Percentiles rank a stretch among this genome's conserved stretches.
phyloP scores from a whole-genome alignment of 2,888 invertebrate species.

The Pseudococcus longispinus region DNA sequence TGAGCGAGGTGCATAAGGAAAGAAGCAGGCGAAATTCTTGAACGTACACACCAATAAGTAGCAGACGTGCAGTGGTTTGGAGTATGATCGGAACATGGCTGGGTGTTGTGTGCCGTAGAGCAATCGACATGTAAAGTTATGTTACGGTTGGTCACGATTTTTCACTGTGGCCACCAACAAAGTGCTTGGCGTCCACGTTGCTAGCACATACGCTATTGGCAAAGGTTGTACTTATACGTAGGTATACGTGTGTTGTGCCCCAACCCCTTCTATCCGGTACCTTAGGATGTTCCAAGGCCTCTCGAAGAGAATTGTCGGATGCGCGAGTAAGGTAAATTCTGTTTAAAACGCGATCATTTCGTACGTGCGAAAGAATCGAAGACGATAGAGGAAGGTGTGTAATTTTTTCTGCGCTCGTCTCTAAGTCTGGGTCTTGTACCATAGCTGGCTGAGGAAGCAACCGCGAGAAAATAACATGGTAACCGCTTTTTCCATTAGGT shows the following conservation, averaged over 20 bases:
- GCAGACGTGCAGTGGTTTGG: constrained; percentile 53
- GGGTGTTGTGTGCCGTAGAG: constrained; percentile 38
- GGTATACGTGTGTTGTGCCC: too few relatives aligned
- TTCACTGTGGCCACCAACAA: constrained; percentile 53
- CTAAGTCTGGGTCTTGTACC: not conserved
- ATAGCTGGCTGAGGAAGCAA: not conserved
- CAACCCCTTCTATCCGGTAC: not conserved
- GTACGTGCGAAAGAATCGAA: not conserved
- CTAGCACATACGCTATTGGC: constrained; percentile 9
- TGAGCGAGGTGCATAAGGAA: not conserved
- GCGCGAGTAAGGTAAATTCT: not conserved
- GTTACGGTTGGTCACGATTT: constrained; percentile 56
- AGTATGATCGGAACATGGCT: constrained; percentile 51
- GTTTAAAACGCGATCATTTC: not conserved
- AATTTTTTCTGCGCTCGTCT: not conserved
- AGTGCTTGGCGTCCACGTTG: constrained; percentile 55
- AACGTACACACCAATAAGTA: constrained; percentile 55
- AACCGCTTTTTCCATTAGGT: constrained; percentile 8
- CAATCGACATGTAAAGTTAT: constrained; percentile 57
- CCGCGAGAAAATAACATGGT: not conserved
- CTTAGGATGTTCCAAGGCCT: not conserved
- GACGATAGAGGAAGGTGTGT: not conserved
- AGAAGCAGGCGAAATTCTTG: constrained; percentile 46
- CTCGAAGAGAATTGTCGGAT: not conserved
- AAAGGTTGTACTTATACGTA: not conserved